Percentiles rank a stretch among this genome's conserved stretches.
These are phyloP conservation scores for Dryobota labecula DNA, from an alignment of 2,888 invertebrate species.

Conservation along the genomic window DNA sequence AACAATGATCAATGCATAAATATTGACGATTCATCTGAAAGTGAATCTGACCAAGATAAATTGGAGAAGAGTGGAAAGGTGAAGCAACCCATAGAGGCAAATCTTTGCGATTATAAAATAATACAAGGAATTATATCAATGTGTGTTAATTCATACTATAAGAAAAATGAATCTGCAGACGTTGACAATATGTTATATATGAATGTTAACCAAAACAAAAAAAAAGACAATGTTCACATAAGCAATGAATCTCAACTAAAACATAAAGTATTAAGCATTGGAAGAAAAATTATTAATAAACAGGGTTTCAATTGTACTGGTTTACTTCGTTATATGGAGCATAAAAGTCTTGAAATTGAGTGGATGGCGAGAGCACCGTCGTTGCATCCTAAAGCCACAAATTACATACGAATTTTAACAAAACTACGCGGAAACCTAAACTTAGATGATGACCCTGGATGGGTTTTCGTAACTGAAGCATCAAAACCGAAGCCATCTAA, in stretches of 20 bases:
- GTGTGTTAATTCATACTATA: conserved; percentile 75
- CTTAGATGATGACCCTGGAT: conserved; percentile 64
- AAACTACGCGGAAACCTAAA: conserved; percentile 65
- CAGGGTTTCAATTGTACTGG: conserved; percentile 78
- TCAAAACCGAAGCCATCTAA: neutral
- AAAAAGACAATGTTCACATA: conserved; percentile 38
- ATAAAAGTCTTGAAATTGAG: conserved; percentile 78
- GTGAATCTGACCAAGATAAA: conserved; percentile 65
- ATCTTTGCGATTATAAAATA: conserved; percentile 66
- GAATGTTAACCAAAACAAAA: conserved; percentile 37
- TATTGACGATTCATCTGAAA: conserved; percentile 80
- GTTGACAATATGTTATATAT: conserved; percentile 25
- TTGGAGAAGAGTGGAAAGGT: conserved; percentile 37
- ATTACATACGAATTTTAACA: conserved; percentile 77
- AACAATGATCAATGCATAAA: conserved; percentile 74
- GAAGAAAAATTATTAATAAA: conserved; percentile 80
- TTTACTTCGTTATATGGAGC: conserved; percentile 80
- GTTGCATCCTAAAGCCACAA: conserved; percentile 60
- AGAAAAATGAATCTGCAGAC: conserved; percentile 61
- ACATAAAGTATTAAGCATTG: conserved; percentile 84
- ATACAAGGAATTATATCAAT: conserved; percentile 77
- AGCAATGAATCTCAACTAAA: conserved; percentile 74
- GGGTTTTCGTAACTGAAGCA: conserved; percentile 61
- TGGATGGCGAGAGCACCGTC: conserved; percentile 73
- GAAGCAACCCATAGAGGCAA: conserved; percentile 50